These are phyloP conservation scores for Eriocheir sinensis DNA, from an alignment of 1,140 invertebrate genomes.

Conservation along the genomic window DNA sequence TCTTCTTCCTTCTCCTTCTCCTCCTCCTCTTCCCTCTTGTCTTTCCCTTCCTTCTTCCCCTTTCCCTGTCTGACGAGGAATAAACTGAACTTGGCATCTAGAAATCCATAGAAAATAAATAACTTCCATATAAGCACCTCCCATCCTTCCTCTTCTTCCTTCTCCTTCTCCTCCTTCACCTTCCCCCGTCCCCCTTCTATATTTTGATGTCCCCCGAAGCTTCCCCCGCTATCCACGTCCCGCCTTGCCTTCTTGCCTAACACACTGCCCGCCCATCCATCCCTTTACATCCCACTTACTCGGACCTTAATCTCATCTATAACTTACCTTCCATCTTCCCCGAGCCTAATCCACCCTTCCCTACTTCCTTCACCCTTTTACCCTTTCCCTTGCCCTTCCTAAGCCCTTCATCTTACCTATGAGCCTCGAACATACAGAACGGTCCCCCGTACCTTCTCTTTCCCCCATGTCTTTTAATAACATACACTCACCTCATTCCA, in stretches of 20 bases:
- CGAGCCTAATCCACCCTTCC: neutral
- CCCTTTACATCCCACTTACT: conserved; percentile 23
- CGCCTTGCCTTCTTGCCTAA: neutral
- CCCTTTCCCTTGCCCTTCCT: neutral
- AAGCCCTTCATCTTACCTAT: conserved; percentile 15
- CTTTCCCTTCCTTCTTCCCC: neutral
- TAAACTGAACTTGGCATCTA: no score
- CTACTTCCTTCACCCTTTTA: neutral
- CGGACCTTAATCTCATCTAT: conserved; percentile 12
- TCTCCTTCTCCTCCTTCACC: no score
- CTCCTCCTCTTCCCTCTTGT: no score
- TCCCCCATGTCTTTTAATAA: conserved; percentile 1
- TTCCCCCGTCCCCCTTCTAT: neutral
- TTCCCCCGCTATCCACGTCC: neutral
- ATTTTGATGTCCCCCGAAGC: neutral
- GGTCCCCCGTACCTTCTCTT: neutral
- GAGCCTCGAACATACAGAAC: neutral
- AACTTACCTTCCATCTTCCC: neutral
- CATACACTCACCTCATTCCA: conserved; percentile 7
- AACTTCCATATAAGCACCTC: no score
- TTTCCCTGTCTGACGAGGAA: no score
- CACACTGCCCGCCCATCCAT: neutral
- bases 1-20: no score
- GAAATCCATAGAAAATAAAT: no score
- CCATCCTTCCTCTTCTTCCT: no score